Base-by-base conservation (phyloP, 1,140 invertebrate species). In the Thalassaphorura encarpata region DNA sequence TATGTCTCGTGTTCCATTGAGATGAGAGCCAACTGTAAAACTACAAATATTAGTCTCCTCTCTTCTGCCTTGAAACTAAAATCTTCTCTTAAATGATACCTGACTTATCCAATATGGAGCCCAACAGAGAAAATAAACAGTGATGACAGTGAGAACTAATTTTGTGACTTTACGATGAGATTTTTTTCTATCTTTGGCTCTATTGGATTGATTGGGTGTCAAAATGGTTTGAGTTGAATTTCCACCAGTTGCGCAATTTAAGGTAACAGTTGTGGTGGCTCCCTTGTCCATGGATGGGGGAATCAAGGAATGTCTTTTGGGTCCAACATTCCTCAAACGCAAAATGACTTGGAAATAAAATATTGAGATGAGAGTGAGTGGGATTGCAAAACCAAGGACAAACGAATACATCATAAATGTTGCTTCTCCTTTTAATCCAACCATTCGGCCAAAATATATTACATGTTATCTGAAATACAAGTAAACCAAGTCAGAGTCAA, bases 111-210 rank as follows among this genome's bases (percentile, higher is more conserved):
- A 97, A 69, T 96, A 96, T 0, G 94, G 94, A 26, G 94, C 73
- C 94, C 94, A 99, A 71, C 95, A 99, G 19, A 93, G 72, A 0
- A 98, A 83, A 71, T 98, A 99, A 0, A 97, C 92, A 0, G 89
- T 85, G 55, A 97, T 92, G 8, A 97, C 91, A 0, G 92, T 95
- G 3, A 98, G 74, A 0, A 99, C 93, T 60, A 99, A 71, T 60
- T 77, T 75, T 0, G 81, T 83, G 1, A 81, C 78, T 61, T 77
- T 77, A n/a, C 75, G 69, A 54, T 80, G 77, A 3, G 77, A 76
- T 40, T 73, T 72, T 56, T 76, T 77, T 61, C 75, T 75, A 59
- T 94, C 90, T 68, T 92, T 93, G 0, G 90, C 92, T 66, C 87
- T 85, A 63, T 86, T 62, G 21, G 36, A 59, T 51, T 61, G 58